Percentiles rank a stretch among this genome's conserved stretches.
These are phyloP conservation scores for Acrobeloides nanus DNA, from an alignment of 2,888 invertebrate species.

Conservation along the genomic window DNA sequence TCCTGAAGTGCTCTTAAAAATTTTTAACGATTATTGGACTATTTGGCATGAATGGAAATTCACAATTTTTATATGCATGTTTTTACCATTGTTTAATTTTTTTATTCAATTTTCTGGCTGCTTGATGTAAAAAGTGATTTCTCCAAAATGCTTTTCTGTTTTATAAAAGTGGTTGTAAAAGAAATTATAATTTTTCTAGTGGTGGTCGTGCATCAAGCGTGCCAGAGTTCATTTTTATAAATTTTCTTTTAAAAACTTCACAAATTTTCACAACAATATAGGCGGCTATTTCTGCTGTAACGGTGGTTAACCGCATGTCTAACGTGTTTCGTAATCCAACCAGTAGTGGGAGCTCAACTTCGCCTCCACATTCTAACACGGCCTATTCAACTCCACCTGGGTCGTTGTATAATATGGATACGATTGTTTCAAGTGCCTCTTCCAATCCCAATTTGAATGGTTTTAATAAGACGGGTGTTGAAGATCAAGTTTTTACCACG, in stretches of 20 bases:
- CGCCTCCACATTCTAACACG: slow-evolving; percentile 11
- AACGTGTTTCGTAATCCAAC: slow-evolving; percentile 28
- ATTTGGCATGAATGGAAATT: too few species aligned
- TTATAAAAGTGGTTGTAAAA: too few species aligned
- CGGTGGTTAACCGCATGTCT: slow-evolving; percentile 49
- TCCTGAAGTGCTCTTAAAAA: too few species aligned
- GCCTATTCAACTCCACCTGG: slow-evolving; percentile 8
- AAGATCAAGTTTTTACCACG: not conserved
- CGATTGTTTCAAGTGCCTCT: not conserved
- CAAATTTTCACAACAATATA: slow-evolving; percentile 19
- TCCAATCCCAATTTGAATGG: too few species aligned
- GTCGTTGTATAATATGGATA: not conserved
- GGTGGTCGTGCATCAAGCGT: too few species aligned
- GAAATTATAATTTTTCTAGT: too few species aligned
- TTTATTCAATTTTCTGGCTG: not conserved
- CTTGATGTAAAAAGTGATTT: not conserved
- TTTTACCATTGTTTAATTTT: not conserved
- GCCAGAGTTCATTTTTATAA: too few species aligned
- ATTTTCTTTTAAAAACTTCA: slow-evolving; percentile 12
- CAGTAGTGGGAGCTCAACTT: slow-evolving; percentile 14
- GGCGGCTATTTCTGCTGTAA: slow-evolving; percentile 52
- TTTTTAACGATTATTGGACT: too few species aligned
- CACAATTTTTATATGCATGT: too few species aligned
- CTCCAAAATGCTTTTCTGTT: too few species aligned
- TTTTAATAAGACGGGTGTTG: too few species aligned